Conservation (phyloP, 2,797 vertebrate genomes). For the Sphaeramia orbicularis region DNA sequence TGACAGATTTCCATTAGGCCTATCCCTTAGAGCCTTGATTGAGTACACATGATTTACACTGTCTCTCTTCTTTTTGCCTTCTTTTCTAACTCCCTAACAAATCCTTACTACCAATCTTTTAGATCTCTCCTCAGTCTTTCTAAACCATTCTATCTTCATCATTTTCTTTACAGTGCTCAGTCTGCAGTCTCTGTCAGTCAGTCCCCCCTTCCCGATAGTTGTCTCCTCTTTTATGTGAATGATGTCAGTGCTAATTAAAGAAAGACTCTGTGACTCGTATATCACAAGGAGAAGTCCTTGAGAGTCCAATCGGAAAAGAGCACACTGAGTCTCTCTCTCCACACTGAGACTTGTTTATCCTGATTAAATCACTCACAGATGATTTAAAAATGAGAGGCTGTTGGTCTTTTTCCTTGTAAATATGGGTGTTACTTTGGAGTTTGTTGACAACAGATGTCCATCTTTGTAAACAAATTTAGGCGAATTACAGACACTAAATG, state of each 20-base stretch:
- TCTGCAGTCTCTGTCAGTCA: constrained; percentile 58
- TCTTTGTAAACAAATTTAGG: constrained; percentile 53
- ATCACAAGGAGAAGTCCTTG: constrained; percentile 73
- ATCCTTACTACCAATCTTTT: constrained; percentile 31
- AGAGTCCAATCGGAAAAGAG: constrained; percentile 71
- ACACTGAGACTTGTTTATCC: constrained; percentile 58
- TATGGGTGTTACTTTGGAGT: constrained; percentile 53
- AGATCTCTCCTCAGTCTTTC: constrained; percentile 42
- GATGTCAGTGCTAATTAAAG: constrained; percentile 81
- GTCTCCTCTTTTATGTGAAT: constrained; percentile 50
- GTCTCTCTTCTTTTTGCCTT: constrained; percentile 2
- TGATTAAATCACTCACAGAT: constrained; percentile 75
- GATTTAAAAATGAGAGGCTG: constrained; percentile 63
- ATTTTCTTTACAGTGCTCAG: constrained; percentile 38
- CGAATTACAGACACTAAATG: constrained; percentile 47
- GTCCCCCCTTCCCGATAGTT: neutral
- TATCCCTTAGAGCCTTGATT: constrained; percentile 40
- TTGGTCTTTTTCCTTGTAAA: constrained; percentile 41
- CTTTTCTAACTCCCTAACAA: constrained; percentile 16
- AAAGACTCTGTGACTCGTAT: constrained; percentile 67
- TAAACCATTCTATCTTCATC: constrained; percentile 56
- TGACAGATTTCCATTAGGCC: constrained; percentile 39
- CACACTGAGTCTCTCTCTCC: constrained; percentile 52
- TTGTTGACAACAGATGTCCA: constrained; percentile 55
- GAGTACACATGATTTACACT: constrained; percentile 49